phyloP scores from a whole-genome alignment of 2,113 vertebrate species.

The Sorex araneus region DNA sequence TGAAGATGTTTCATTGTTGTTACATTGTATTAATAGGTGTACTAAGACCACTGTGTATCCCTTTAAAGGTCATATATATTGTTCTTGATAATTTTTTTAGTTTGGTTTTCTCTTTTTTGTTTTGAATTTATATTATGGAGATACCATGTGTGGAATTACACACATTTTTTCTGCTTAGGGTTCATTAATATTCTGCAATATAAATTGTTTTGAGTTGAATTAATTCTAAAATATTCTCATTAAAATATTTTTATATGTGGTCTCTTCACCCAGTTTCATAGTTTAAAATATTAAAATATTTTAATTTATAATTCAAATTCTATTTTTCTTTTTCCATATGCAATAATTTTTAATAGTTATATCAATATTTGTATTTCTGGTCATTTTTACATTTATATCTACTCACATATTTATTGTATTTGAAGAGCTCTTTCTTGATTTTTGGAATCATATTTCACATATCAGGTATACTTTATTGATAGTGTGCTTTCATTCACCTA shows the following conservation, averaged over 20 bases:
- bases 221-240: not conserved
- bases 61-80: not conserved
- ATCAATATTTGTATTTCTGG: not conserved
- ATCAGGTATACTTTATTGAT: not conserved
- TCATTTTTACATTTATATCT: not conserved
- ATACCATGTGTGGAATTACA: not conserved
- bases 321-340: not conserved
- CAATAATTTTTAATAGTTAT: not conserved
- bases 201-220: not conserved
- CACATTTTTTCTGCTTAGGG: not conserved
- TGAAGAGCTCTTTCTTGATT: not conserved
- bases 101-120: too few relatives aligned
- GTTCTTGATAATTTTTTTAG: not conserved
- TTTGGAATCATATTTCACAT: slow-evolving; percentile 27
- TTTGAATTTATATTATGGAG: not conserved
- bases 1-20: not conserved
- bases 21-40: not conserved
- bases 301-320: not conserved
- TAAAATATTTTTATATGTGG: not conserved
- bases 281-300: not conserved
- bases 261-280: not conserved
- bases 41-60: not conserved
- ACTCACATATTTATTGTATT: not conserved
- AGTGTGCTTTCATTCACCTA: not conserved
- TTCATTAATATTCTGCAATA: not conserved